A percentile compares a stretch with the other conserved stretches of the same genome.
Conservation (phyloP, 2,888 invertebrate species). For the Andrena fulva region DNA sequence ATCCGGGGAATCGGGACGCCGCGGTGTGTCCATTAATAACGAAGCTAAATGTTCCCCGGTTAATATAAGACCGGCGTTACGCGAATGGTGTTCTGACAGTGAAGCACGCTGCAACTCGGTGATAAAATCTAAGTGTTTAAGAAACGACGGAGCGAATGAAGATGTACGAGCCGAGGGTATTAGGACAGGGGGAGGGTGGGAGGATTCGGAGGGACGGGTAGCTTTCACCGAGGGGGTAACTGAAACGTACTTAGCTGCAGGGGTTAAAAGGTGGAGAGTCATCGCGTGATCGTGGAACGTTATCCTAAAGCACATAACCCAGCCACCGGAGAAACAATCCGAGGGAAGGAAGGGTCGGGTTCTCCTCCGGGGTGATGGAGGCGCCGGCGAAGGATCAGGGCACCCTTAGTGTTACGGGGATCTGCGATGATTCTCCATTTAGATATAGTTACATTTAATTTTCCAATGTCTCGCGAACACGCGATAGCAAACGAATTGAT, state of each 20-base stretch:
- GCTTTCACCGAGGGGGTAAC: constrained; percentile 74
- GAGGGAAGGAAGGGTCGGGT: constrained; percentile 58
- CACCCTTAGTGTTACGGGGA: constrained; percentile 44
- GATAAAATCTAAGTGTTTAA: constrained; percentile 72
- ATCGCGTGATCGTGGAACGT: constrained; percentile 82
- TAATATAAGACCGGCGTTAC: constrained; percentile 13
- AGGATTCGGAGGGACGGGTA: constrained; percentile 34
- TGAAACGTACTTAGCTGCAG: constrained; percentile 77
- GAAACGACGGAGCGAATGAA: constrained; percentile 69
- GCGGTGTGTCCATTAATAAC: constrained; percentile 12
- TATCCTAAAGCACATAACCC: constrained; percentile 75
- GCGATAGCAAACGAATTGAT: constrained; percentile 58
- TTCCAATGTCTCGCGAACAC: constrained; percentile 49
- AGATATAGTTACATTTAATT: constrained; percentile 64
- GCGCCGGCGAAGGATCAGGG: constrained; percentile 56
- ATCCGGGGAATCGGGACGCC: constrained; percentile 8
- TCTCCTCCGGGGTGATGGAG: constrained; percentile 53
- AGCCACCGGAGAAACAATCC: constrained; percentile 74
- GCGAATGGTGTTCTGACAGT: constrained; percentile 40
- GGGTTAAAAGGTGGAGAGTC: constrained; percentile 78
- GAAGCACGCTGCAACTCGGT: constrained; percentile 47
- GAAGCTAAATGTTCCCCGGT: constrained; percentile 12
- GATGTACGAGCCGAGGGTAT: constrained; percentile 67
- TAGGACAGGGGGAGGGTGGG: constrained; percentile 47
- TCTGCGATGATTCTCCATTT: constrained; percentile 63